Evolutionary conservation across 1,140 invertebrate genomes (phyloP), one percentile per base, ranked within the genome.

Genomic region (Grapholita molesta): DNA sequence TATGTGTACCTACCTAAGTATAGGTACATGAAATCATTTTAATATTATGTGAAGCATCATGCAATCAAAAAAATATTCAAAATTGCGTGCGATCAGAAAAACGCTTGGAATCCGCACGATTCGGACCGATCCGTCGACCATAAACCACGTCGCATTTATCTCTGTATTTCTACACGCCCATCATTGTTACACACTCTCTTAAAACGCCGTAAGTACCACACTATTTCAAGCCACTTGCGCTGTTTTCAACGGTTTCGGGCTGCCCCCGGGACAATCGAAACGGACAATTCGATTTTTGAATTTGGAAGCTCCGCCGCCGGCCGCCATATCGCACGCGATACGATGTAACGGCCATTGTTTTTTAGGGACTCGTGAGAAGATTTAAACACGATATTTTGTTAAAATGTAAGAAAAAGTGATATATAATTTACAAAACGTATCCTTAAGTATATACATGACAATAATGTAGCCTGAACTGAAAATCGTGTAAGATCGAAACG

Each of bases 301-400:
- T 81, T 82, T 83, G 80, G 81, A 84, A 82, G 77, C 79, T 74
- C 71, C 52, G 78, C 82, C 75, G 66, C 75, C 30, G 70, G 77
- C 68, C 61, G 79, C 75, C 84, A 85, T 88, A 86, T 81, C 72
- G 84, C 84, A 86, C 85, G 85, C 82, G 73, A 85, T 73, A 64
- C 55, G 48, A 24, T 15, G 23, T 30, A 61, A 61, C 55, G 55
- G 28, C 55, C 24, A 32, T 61, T 61, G 55, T 30, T 61, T 61
- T n/a, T 61, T 61, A 15, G 28, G 55, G 55, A 28, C 30, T 28
- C 55, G 55, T 61, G 24, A 25, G 53, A 48, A 21, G 8, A 21
- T 48, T 48, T 9, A 6, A 42, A n/a, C 21, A 7, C 21, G 6
- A 48, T 48, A 48, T 48, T 48, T 30, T 9, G 15, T 48, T 48